A percentile compares a stretch with the other conserved stretches of the same genome.
Evolutionary conservation across 2,888 invertebrate species (phyloP).

Genomic region (Netelia melanura): DNA sequence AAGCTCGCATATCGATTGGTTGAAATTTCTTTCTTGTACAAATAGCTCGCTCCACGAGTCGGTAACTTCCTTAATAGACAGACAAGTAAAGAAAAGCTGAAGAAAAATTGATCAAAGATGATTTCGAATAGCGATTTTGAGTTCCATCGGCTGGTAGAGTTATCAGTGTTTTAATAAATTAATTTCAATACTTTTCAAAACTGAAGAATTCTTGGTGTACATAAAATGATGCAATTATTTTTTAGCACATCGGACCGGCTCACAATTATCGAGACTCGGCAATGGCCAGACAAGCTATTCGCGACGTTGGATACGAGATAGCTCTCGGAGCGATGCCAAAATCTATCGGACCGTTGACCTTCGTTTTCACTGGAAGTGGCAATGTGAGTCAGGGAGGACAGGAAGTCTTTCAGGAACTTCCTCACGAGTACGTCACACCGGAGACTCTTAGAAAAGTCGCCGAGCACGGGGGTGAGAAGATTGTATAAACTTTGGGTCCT

Average conservation of each 20-base stretch:
- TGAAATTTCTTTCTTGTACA: no score
- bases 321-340: constrained; percentile 97
- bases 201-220: constrained; percentile 14
- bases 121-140: no score
- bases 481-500: constrained; percentile 37
- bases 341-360: constrained; percentile 98
- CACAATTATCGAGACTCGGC: constrained; percentile 99
- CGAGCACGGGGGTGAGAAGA: constrained; percentile 95
- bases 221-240: constrained; percentile 58
- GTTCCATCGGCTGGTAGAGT: no score
- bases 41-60: no score
- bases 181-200: constrained; percentile 3
- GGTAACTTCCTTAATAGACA: no score
- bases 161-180: background rate
- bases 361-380: constrained; percentile 99
- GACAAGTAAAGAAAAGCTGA: no score
- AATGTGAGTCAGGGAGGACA: constrained; percentile 97
- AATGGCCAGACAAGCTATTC: constrained; percentile 98
- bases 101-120: no score
- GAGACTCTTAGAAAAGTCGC: constrained; percentile 98
- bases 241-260: constrained; percentile 97
- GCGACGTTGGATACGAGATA: constrained; percentile 99
- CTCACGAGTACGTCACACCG: constrained; percentile 98
- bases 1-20: no score
- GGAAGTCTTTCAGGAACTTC: constrained; percentile 98